Conservation (phyloP, 2,113 vertebrate species). For the Hyperopisus bebe region DNA sequence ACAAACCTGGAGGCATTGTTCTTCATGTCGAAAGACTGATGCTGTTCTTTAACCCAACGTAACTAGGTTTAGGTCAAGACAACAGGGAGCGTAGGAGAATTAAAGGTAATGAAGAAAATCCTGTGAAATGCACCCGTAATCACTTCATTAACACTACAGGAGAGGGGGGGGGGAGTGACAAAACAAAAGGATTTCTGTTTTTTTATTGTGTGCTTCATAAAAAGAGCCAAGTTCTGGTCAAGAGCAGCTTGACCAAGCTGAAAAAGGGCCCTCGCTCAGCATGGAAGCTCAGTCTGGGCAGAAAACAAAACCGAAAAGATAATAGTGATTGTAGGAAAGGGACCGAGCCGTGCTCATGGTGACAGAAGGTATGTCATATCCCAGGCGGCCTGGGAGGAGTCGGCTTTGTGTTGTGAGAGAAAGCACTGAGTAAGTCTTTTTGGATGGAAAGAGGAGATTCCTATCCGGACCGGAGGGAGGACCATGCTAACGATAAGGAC, state of each 20-base stretch:
- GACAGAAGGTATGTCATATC: constrained; percentile 21
- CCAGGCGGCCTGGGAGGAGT: not conserved
- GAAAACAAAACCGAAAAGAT: not conserved
- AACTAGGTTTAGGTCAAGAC: not conserved
- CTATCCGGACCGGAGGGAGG: not conserved
- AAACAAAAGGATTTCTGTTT: not conserved
- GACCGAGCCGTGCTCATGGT: constrained; percentile 5
- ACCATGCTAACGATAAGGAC: not conserved
- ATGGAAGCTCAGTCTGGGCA: not conserved
- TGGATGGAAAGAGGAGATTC: constrained; percentile 22
- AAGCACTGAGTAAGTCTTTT: constrained; percentile 6
- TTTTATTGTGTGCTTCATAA: not conserved
- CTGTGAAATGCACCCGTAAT: not conserved
- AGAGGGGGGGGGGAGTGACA: not conserved
- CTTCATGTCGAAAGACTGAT: not conserved
- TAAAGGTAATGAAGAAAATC: not conserved
- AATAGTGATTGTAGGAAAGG: not conserved
- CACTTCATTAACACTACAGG: not conserved
- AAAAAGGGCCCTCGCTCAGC: not conserved
- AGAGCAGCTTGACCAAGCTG: not conserved
- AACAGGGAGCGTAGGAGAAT: not conserved
- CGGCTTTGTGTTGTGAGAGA: constrained; percentile 8
- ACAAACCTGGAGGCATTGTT: not conserved
- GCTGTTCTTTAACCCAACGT: not conserved
- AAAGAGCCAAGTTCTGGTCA: not conserved